These are phyloP conservation scores for Myripristis jacobus DNA, from an alignment of 2,797 vertebrate species.

Conservation along the genomic window DNA sequence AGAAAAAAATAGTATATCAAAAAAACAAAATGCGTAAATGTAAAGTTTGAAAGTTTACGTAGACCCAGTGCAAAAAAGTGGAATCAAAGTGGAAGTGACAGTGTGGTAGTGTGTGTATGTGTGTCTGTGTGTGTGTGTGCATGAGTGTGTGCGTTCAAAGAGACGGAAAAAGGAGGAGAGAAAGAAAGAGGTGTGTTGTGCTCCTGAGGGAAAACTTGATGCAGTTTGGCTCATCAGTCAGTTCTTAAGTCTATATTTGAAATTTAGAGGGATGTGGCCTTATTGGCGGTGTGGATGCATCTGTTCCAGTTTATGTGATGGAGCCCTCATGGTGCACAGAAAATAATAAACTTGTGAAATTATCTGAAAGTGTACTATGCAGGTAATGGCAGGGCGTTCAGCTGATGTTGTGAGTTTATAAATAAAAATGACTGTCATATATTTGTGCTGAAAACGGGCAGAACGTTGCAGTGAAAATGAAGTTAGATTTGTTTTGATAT, in stretches of 20 bases:
- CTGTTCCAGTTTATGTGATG: conserved; percentile 39
- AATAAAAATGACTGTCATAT: conserved; percentile 1
- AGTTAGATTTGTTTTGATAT: too few species aligned
- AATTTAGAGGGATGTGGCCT: conserved; percentile 28
- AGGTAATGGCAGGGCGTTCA: conserved; percentile 6
- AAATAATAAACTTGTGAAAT: conserved; percentile 28
- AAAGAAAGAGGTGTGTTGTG: conserved; percentile 7
- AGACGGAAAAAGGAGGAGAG: background rate
- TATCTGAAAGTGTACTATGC: conserved; percentile 25
- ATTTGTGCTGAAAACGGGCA: background rate
- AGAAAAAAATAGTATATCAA: conserved; percentile 36
- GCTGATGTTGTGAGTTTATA: conserved; percentile 1
- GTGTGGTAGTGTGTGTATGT: background rate
- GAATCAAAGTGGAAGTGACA: conserved; percentile 41
- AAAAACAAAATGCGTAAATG: conserved; percentile 41
- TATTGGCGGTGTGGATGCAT: conserved; percentile 3
- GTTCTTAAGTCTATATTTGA: conserved; percentile 39
- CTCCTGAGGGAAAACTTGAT: conserved; percentile 19
- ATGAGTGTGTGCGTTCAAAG: conserved; percentile 31
- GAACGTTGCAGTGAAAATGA: too few species aligned
- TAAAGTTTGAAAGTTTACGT: conserved; percentile 33
- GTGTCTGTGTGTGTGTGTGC: conserved; percentile 6
- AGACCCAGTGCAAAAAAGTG: conserved; percentile 11
- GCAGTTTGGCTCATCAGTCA: conserved; percentile 32
- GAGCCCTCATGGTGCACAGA: conserved; percentile 15